Percentiles rank a stretch among this genome's conserved stretches.
Evolutionary conservation across 1,140 invertebrate species (phyloP).

Genomic region (Babylonia areolata): DNA sequence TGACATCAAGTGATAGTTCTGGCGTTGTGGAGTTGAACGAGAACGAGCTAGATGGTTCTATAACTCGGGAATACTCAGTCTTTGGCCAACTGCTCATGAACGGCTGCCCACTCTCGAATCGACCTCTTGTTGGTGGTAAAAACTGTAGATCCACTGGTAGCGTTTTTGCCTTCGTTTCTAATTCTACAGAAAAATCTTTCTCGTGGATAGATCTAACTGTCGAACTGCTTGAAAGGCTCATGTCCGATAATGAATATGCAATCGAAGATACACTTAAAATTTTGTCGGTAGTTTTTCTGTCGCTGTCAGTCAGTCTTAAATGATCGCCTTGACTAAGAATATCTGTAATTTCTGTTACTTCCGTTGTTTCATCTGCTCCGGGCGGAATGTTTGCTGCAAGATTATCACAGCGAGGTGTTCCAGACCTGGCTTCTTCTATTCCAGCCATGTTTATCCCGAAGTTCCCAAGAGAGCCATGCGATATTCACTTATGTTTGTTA

Average conservation of each 20-base stretch:
- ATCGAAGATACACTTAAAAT: neutral
- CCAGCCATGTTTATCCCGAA: neutral
- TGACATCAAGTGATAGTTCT: neutral
- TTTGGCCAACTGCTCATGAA: neutral
- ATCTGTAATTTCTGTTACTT: neutral
- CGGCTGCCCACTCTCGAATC: neutral
- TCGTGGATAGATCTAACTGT: too few species aligned
- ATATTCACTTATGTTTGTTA: too few species aligned
- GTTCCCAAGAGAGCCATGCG: neutral
- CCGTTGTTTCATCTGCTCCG: neutral
- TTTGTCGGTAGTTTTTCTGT: neutral
- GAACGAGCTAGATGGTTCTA: neutral
- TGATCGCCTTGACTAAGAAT: neutral
- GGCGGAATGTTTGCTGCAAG: too few species aligned
- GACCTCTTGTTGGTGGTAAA: neutral
- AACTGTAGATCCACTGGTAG: neutral
- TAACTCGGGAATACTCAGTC: neutral
- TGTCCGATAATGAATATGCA: neutral
- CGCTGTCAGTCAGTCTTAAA: neutral
- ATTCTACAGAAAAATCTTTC: too few species aligned
- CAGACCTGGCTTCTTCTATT: neutral
- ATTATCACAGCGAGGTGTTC: too few species aligned
- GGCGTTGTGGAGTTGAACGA: neutral
- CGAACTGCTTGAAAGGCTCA: neutral
- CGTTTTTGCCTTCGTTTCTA: neutral